A percentile compares a stretch with the other conserved stretches of the same genome.
These are phyloP conservation scores for Pao palembangensis DNA, from an alignment of 2,113 vertebrate genomes.

Conservation along the genomic window DNA sequence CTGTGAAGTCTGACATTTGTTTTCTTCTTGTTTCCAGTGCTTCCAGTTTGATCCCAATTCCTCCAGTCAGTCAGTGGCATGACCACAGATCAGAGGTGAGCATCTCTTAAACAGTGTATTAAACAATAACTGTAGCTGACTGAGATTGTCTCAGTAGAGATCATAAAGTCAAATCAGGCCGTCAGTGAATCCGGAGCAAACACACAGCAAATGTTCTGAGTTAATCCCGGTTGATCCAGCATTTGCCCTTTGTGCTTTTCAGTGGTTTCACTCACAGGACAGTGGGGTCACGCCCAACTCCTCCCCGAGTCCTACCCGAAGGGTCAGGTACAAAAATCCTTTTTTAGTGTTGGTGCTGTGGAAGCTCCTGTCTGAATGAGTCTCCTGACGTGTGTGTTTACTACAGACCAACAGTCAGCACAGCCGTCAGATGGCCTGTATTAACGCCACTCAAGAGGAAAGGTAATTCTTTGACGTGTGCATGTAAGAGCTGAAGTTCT, in stretches of 20 bases:
- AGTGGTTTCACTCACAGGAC: conserved; percentile 73
- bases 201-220: too few relatives aligned
- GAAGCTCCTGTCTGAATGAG: neutral
- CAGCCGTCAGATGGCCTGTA: conserved; percentile 66
- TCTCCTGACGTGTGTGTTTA: neutral
- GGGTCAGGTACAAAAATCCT: conserved; percentile 62
- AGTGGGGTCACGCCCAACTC: conserved; percentile 77
- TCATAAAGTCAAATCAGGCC: too few relatives aligned
- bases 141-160: too few relatives aligned
- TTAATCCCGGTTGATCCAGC: neutral
- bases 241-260: conserved; percentile 7
- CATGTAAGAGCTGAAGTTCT: too few relatives aligned
- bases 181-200: too few relatives aligned
- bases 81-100: conserved; percentile 67
- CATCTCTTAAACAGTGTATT: neutral
- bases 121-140: too few relatives aligned
- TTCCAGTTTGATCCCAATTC: conserved; percentile 59
- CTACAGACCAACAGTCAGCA: conserved; percentile 64
- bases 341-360: neutral
- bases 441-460: conserved; percentile 76
- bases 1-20: neutral
- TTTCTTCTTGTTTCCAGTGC: conserved; percentile 47
- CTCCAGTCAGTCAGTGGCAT: conserved; percentile 70
- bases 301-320: conserved; percentile 74
- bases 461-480: conserved; percentile 49